Conservation (phyloP, 2,113 vertebrate genomes). For the Podarcis raffonei region DNA sequence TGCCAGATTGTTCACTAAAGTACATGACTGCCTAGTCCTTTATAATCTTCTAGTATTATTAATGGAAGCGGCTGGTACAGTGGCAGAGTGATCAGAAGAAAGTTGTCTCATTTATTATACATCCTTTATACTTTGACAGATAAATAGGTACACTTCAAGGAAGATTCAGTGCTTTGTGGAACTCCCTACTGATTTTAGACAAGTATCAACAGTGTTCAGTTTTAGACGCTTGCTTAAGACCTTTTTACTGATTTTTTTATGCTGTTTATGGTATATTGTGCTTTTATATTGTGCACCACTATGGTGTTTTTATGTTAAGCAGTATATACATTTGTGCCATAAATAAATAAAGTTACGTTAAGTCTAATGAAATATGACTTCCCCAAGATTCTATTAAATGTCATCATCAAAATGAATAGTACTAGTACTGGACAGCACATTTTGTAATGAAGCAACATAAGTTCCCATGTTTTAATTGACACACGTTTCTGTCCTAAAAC, state of each 20-base stretch:
- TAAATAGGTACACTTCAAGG: neutral
- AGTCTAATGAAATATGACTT: neutral
- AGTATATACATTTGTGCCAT: neutral
- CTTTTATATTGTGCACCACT: neutral
- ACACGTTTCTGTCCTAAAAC: neutral
- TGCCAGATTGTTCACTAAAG: neutral
- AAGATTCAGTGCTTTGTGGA: neutral
- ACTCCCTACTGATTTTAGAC: neutral
- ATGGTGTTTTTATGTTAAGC: neutral
- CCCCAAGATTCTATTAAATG: neutral
- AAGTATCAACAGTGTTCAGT: neutral
- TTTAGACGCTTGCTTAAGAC: neutral
- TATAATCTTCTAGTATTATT: neutral
- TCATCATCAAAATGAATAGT: neutral
- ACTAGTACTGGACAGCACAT: neutral
- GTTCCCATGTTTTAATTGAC: neutral
- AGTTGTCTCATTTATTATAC: neutral
- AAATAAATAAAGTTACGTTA: neutral
- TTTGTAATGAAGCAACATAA: neutral
- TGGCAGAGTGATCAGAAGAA: neutral
- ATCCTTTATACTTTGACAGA: neutral
- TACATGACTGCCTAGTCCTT: neutral
- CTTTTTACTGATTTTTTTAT: neutral
- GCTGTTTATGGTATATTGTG: neutral
- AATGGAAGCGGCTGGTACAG: neutral